Base-by-base conservation (phyloP, 2,797 vertebrate genomes). In the Anniella stebbinsi region DNA sequence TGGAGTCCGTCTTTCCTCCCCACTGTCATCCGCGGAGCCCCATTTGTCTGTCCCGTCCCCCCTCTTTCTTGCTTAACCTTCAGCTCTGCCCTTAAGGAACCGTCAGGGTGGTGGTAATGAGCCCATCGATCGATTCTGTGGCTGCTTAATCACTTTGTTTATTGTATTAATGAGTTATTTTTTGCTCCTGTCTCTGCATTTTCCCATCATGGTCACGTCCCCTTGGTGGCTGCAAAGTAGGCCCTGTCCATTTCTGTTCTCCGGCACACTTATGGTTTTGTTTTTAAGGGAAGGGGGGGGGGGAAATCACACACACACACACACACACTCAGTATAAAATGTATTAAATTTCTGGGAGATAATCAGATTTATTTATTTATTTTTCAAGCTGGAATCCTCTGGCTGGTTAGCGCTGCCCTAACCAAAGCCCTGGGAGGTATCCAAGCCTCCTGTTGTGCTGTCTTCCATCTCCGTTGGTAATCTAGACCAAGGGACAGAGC, bases 91-190 rank as follows among this genome's bases (percentile, higher is more conserved):
- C 86, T 90, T 77, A 87, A 90, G 63, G 86, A 84, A 86, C 88
- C 73, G 76, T 69, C 60, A 67, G 69, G 85, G 45, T 82, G 80
- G 76, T 51, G 69, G 69, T 28, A 18, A 85, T 51, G 25, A 84
- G 87, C 41, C 21, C 66, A 30, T 0, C 18, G 84, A 91, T 86
- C 76, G 69, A 88, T 82, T 33, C 36, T 78, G 89, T 36, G 89
- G 89, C 80, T 77, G 72, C 60, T 70, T 90, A 87, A 90, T 90
- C 89, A 87, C 80, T 87, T 51, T 77, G 89, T 83, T 87, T 87
- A 90, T 90, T 84, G 89, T 77, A 84, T 90, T 90, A 87, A 90
- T 90, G 89, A 90, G 89, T 83, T 87, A 38, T 87, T 67, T 86
- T 54, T 84, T 70, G 86, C 86, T 84, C 48, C 78, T 45, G 86